Evolutionary conservation across 2,113 vertebrate species (phyloP), one percentile per base, ranked within the genome.

Genomic region (Podarcis cretensis): DNA sequence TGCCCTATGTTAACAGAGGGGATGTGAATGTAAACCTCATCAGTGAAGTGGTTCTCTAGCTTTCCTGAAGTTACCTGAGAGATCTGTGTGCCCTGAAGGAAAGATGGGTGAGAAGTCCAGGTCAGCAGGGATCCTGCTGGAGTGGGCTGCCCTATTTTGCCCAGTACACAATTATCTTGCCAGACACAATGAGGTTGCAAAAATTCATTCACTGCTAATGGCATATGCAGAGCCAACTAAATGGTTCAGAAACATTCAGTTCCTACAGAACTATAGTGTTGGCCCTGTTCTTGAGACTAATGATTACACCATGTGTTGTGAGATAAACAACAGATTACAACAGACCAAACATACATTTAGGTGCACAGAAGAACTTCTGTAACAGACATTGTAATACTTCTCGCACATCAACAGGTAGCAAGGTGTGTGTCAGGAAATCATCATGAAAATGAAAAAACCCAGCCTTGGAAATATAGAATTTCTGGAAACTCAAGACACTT

Each of bases 271-370:
- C 73, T 40, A 75, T 9, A 63, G 14, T 37, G n/a, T 21, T 85
- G n/a, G 63, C 54, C 83, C 71, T 75, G 21, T 85, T 76, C 73
- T 85, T 63, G 59, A 65, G 57, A 85, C 54, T 85, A 77, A 85
- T 85, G 73, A 81, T 85, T 77, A 77, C 35, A 65, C 35, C 48
- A 65, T 85, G 73, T 27, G 37, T 65, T 76, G 37, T 5, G 6
- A 85, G 20, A 85, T 77, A 65, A 59, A 10, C 18, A 37, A 75
- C 57, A 18, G 57, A 76, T 85, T 77, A 37, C 57, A 65, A 83
- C n/a, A n/a, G 81, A 43, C 37, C 23, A 83, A 69, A 43, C 35
- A 43, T 83, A 66, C 48, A 40, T 82, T 82, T 82, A 66, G 23
- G 40, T 83, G 81, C 81, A 83, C 25, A 30, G 25, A 68, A 30